These are phyloP conservation scores for Machaerirhynchus nigripectus DNA, from an alignment of 2,113 vertebrate species.

Conservation along the genomic window DNA sequence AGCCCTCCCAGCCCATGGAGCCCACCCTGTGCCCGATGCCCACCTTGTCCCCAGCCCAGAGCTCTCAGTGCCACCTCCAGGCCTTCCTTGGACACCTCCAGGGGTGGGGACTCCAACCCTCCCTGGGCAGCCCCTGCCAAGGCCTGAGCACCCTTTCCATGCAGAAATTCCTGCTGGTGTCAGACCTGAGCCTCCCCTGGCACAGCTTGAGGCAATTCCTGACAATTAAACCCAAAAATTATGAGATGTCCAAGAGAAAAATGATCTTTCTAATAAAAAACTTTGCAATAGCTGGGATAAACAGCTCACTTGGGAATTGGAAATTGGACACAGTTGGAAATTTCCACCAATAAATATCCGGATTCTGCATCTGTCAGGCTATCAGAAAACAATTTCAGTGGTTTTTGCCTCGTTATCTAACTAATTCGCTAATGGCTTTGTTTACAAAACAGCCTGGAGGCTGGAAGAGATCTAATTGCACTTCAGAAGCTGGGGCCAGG, in stretches of 20 bases:
- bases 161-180: background rate
- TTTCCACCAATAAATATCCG: background rate
- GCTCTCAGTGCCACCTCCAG: background rate
- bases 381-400: background rate
- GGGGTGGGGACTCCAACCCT: background rate
- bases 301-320: background rate
- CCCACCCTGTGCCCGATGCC: fast-evolving
- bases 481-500: background rate
- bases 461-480: background rate
- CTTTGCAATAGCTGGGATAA: background rate
- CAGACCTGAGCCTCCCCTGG: background rate
- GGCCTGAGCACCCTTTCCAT: background rate
- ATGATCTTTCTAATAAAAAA: background rate
- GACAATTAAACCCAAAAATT: background rate
- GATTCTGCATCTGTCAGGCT: background rate
- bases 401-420: background rate
- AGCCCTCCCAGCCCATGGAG: background rate
- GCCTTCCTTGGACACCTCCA: background rate
- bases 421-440: slow-evolving; percentile 12
- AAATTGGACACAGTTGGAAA: background rate
- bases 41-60: background rate
- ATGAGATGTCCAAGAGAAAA: background rate
- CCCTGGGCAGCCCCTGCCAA: background rate
- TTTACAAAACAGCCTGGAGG: slow-evolving; percentile 5
- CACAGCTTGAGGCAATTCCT: fast-evolving